These are phyloP conservation scores for Alcedo quadribrachys DNA, from an alignment of 2,797 vertebrate genomes.

Conservation along the genomic window DNA sequence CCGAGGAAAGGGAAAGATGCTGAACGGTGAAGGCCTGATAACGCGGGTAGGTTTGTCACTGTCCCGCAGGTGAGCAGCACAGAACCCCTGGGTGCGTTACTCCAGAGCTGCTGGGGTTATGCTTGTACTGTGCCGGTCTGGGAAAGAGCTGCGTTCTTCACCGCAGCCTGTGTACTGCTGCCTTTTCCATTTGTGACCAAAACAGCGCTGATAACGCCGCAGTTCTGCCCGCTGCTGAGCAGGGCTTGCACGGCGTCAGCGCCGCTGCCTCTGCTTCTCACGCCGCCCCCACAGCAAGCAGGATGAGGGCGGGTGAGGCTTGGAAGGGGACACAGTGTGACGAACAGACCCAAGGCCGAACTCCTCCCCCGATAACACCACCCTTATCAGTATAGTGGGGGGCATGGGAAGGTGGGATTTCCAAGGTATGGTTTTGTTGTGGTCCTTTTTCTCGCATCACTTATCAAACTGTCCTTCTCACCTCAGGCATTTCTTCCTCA, in stretches of 20 bases:
- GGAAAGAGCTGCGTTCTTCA: not conserved
- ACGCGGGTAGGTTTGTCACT: accelerated
- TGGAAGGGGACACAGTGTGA: not conserved
- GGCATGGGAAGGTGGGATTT: not conserved
- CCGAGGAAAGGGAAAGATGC: too few species aligned
- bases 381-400: not conserved
- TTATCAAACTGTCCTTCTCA: not conserved
- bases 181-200: not conserved
- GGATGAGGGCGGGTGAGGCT: not conserved
- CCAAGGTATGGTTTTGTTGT: too few species aligned
- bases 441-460: accelerated
- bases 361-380: accelerated
- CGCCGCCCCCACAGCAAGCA: accelerated
- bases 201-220: accelerated
- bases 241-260: not conserved
- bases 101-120: accelerated
- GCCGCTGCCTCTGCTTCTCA: accelerated
- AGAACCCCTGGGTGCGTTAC: too few species aligned
- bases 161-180: accelerated
- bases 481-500: accelerated
- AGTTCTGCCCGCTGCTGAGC: not conserved
- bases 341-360: not conserved
- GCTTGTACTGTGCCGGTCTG: not conserved
- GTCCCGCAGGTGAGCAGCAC: too few species aligned
- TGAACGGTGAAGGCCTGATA: too few species aligned